These are phyloP conservation scores for Idris sp. DNA, from an alignment of 1,140 invertebrate genomes.

Conservation along the genomic window DNA sequence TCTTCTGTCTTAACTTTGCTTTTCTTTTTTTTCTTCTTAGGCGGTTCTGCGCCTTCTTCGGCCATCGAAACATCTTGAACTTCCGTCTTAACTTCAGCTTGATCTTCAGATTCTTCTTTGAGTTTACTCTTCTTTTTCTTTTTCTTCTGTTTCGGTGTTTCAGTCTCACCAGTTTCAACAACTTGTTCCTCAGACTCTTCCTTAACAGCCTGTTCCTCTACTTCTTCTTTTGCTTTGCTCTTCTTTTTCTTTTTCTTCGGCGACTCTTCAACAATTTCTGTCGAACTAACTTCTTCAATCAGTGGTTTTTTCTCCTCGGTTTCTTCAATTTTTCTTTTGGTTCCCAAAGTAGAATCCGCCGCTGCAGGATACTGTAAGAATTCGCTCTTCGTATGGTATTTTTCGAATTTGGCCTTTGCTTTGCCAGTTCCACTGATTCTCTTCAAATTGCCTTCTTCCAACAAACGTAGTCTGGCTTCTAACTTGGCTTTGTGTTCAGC, in stretches of 20 bases:
- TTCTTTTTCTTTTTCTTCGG: conserved; percentile 26
- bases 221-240: conserved; percentile 1
- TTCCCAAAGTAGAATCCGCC: conserved; percentile 46
- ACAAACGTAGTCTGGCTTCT: conserved; percentile 85
- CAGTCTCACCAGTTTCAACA: background rate
- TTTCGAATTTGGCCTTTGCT: conserved; percentile 91
- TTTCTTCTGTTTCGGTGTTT: conserved; percentile 19
- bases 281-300: conserved; percentile 70
- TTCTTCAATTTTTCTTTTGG: conserved; percentile 69
- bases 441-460: conserved; percentile 91
- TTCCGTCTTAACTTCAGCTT: too few species aligned
- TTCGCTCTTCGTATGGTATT: conserved; percentile 91
- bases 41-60: conserved; percentile 52
- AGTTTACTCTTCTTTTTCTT: conserved; percentile 24
- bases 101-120: background rate
- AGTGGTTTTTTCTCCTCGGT: conserved; percentile 77
- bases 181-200: background rate
- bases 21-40: conserved; percentile 26
- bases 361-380: conserved; percentile 81
- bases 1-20: conserved; percentile 1
- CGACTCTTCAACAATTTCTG: conserved; percentile 54
- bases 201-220: conserved; percentile 2
- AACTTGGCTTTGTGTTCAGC: conserved; percentile 92
- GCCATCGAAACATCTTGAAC: conserved; percentile 69
- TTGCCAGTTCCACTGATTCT: conserved; percentile 93